phyloP scores from a whole-genome alignment of 30 jellyfish, hydroid and myxozoan species.

The Aurelia sp. region DNA sequence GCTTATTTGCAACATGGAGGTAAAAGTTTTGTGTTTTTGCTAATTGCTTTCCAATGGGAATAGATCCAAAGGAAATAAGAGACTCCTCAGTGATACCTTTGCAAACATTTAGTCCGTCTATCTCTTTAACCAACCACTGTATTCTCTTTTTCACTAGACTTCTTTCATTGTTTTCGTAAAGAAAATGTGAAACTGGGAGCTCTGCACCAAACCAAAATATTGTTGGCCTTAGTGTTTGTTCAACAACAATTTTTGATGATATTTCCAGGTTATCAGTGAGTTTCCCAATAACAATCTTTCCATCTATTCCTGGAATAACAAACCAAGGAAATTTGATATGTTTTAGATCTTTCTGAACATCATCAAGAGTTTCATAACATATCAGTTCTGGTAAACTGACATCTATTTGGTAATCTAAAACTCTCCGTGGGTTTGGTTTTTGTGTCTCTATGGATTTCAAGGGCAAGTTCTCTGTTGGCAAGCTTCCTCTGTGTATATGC shows the following conservation, averaged over 20 bases:
- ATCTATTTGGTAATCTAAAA: constrained; percentile 15
- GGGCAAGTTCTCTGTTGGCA: no score
- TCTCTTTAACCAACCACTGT: no score
- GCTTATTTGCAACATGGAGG: no score
- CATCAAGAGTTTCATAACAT: constrained; percentile 25
- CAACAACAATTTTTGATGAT: constrained; percentile 38
- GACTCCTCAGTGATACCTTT: no score
- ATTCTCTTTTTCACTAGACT: no score
- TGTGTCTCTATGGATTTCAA: no score
- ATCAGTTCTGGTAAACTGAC: constrained; percentile 36
- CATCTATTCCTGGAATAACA: constrained; percentile 11
- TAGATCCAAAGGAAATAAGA: no score
- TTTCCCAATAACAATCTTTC: constrained; percentile 39
- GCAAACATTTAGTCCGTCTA: no score
- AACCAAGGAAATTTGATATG: neutral
- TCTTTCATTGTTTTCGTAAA: neutral
- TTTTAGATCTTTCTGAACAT: constrained; percentile 10
- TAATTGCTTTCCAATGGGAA: no score
- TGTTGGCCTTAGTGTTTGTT: neutral
- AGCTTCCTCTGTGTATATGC: no score
- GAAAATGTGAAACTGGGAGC: constrained; percentile 47
- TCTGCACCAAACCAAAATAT: constrained; percentile 11
- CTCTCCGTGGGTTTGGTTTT: constrained; percentile 22
- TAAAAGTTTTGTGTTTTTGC: no score
- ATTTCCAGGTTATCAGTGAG: constrained; percentile 28